phyloP scores from a whole-genome alignment of 2,797 vertebrate genomes.

The Chaetophractus vellerosus region DNA sequence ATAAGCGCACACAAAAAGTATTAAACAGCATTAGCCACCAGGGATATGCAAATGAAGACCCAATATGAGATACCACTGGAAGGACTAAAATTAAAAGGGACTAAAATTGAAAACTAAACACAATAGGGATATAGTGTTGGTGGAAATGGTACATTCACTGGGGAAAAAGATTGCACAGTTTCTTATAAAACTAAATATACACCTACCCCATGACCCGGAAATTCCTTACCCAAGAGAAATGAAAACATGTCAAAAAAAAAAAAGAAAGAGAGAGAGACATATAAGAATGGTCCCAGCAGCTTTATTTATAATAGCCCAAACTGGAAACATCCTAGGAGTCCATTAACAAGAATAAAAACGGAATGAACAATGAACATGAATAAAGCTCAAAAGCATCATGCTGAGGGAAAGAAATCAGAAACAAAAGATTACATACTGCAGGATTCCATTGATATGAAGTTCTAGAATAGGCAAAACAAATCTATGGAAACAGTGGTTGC shows the following conservation, averaged over 20 bases:
- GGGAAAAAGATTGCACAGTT: neutral
- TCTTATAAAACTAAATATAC: neutral
- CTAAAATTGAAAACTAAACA: no score
- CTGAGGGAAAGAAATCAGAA: neutral
- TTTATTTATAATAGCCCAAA: neutral
- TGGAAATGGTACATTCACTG: neutral
- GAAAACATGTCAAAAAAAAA: neutral
- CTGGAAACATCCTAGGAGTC: neutral
- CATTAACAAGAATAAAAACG: neutral
- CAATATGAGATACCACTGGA: no score
- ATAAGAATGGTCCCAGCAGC: neutral
- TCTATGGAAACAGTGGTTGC: neutral
- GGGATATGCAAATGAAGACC: no score
- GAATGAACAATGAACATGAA: neutral
- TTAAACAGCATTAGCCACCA: no score
- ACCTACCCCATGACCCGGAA: neutral
- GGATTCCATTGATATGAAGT: neutral
- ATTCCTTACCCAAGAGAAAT: neutral
- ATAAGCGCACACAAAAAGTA: no score
- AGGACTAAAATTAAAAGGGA: no score
- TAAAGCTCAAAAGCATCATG: neutral
- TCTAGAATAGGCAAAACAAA: neutral
- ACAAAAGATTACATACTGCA: neutral
- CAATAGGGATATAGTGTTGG: neutral
- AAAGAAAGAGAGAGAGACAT: no score